phyloP scores from a whole-genome alignment of 2,888 invertebrate species.

The Scaptomyza parva region DNA sequence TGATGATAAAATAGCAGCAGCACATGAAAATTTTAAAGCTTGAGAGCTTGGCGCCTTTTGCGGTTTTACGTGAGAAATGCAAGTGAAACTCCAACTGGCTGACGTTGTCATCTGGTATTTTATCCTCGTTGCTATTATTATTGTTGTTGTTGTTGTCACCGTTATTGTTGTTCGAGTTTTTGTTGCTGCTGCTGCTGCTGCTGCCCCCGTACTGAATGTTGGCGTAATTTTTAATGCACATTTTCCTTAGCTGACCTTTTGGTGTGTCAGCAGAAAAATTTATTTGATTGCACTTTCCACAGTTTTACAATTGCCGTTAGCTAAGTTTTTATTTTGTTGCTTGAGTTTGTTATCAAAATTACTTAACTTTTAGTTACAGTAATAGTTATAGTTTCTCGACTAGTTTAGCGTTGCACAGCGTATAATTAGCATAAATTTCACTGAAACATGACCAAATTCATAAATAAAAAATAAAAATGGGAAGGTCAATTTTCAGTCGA shows the following conservation, averaged over 20 bases:
- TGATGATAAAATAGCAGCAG: conserved; percentile 72
- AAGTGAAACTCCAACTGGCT: conserved; percentile 51
- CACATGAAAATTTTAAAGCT: conserved; percentile 72
- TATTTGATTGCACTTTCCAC: conserved; percentile 74
- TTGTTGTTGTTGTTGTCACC: conserved; percentile 22
- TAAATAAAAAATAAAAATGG: conserved; percentile 3
- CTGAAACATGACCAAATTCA: conserved; percentile 26
- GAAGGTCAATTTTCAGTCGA: conserved; percentile 3
- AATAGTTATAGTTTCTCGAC: conserved; percentile 4
- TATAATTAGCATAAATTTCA: conserved; percentile 41
- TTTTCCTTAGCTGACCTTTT: conserved; percentile 62
- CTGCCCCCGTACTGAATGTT: conserved; percentile 50
- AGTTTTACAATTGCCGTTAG: conserved; percentile 49
- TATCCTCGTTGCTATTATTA: conserved; percentile 23
- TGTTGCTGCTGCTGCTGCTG: conserved; percentile 21
- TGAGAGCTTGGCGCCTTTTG: conserved; percentile 50
- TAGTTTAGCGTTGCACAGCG: conserved; percentile 20
- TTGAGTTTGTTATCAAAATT: conserved; percentile 56
- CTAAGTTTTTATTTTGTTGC: conserved; percentile 16
- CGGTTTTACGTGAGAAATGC: conserved; percentile 57
- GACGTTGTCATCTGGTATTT: conserved; percentile 38
- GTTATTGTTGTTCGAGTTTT: conserved; percentile 11
- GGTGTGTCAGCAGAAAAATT: conserved; percentile 53
- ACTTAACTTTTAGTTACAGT: conserved; percentile 32
- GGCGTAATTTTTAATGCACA: conserved; percentile 71